Percentiles rank a stretch among this genome's conserved stretches.
These are phyloP conservation scores for Brachionus plicatilis DNA, from an alignment of 1,140 invertebrate species.

Conservation along the genomic window DNA sequence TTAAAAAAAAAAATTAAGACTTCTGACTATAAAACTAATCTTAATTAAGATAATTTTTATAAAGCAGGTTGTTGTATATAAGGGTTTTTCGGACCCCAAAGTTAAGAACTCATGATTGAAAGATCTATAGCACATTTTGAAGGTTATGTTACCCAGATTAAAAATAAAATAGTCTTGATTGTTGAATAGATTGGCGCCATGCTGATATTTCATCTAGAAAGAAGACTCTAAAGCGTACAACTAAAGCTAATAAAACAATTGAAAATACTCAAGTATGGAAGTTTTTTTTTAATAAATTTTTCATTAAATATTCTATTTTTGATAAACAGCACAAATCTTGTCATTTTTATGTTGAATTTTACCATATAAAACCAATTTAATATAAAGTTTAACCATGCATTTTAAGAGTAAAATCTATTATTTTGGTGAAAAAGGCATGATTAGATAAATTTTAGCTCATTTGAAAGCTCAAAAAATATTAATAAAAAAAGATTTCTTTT, in stretches of 20 bases:
- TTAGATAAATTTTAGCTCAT: not conserved
- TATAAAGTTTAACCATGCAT: not conserved
- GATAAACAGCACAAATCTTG: not conserved
- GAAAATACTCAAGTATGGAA: not conserved
- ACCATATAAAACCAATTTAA: not conserved
- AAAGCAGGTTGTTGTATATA: no score
- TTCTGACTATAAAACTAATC: no score
- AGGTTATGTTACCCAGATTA: no score
- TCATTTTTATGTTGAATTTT: not conserved
- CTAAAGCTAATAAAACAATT: not conserved
- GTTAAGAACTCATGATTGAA: no score
- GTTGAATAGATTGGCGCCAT: no score
- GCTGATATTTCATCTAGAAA: no score
- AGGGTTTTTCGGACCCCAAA: no score
- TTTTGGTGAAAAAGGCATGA: not conserved
- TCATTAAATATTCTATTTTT: not conserved
- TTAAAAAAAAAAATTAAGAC: not conserved
- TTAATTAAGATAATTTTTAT: no score
- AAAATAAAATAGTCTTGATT: no score
- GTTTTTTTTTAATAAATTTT: not conserved
- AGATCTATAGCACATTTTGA: no score
- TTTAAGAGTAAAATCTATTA: not conserved
- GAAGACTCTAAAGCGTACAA: not conserved
- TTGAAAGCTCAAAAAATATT: not conserved
- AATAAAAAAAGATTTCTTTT: not conserved